Percentiles rank a stretch among this genome's conserved stretches.
These are phyloP conservation scores for Pharmacophagus antenor DNA, from an alignment of 2,888 invertebrate species.

Conservation along the genomic window DNA sequence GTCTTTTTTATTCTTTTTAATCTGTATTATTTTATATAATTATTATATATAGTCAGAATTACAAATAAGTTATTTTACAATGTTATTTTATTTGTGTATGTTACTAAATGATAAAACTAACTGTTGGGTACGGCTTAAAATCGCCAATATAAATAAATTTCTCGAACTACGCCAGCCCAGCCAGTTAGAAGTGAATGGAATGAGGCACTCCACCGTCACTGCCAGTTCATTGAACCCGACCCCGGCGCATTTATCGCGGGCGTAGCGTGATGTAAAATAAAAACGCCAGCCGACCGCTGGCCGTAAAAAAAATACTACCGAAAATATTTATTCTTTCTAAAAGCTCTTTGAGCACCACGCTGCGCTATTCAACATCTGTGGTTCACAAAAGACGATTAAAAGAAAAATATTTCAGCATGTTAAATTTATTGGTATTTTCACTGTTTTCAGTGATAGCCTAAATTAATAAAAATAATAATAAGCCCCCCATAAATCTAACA, in stretches of 20 bases:
- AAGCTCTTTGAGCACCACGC: slow-evolving; percentile 2
- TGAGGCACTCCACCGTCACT: slow-evolving; percentile 21
- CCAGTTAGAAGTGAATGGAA: slow-evolving; percentile 19
- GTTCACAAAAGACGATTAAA: slow-evolving; percentile 15
- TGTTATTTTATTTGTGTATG: neutral
- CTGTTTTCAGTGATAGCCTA: neutral
- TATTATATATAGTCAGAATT: neutral
- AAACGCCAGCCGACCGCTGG: slow-evolving; percentile 62
- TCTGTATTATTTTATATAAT: too few relatives aligned
- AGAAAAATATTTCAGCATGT: slow-evolving; percentile 4
- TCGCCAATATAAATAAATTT: slow-evolving; percentile 18
- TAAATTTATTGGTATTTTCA: neutral
- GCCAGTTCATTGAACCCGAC: slow-evolving; percentile 27
- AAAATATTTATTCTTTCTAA: slow-evolving; percentile 68
- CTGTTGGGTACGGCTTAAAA: slow-evolving; percentile 1
- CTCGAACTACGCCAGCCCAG: slow-evolving; percentile 18
- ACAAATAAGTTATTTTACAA: neutral
- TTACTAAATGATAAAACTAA: slow-evolving; percentile 1
- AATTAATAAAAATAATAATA: neutral
- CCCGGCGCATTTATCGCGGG: slow-evolving; percentile 67
- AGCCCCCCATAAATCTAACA: too few relatives aligned
- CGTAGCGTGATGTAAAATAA: slow-evolving; percentile 78
- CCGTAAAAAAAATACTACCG: slow-evolving; percentile 65
- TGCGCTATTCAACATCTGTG: slow-evolving; percentile 7
- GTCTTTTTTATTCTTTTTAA: too few relatives aligned